Evolutionary conservation across 2,888 invertebrate species (phyloP).

Genomic region (Lampropteryx suffumata): DNA sequence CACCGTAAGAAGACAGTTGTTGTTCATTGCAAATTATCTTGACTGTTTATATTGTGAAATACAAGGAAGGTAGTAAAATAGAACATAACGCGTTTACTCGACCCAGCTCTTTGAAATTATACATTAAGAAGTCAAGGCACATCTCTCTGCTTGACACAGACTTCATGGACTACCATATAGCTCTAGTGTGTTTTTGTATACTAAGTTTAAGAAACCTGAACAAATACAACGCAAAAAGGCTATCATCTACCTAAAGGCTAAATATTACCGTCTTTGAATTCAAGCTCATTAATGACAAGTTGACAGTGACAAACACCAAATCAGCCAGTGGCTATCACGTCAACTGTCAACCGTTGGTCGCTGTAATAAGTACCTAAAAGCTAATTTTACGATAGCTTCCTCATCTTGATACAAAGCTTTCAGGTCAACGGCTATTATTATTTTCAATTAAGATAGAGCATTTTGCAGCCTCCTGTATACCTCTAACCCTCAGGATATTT

Average conservation of each 20-base stretch:
- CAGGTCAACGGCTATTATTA: slow-evolving; percentile 8
- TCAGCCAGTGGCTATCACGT: neutral
- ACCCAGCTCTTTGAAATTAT: too few species aligned
- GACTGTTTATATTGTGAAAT: slow-evolving; percentile 13
- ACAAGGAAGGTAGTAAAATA: slow-evolving; percentile 11
- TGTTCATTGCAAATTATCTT: slow-evolving; percentile 18
- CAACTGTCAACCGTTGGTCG: neutral
- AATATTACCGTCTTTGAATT: too few species aligned
- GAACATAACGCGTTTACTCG: slow-evolving; percentile 5
- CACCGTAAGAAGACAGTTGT: slow-evolving; percentile 24
- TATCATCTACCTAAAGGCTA: too few species aligned
- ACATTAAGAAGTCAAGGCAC: too few species aligned
- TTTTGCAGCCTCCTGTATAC: slow-evolving; percentile 7
- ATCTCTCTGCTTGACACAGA: too few species aligned
- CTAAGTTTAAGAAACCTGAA: too few species aligned
- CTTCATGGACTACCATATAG: too few species aligned
- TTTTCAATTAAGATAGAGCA: slow-evolving; percentile 20
- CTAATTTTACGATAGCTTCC: slow-evolving; percentile 4
- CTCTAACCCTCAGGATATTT: slow-evolving; percentile 7
- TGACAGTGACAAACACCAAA: neutral
- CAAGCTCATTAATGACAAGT: too few species aligned
- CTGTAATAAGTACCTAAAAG: neutral
- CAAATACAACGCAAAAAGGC: too few species aligned
- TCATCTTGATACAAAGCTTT: slow-evolving; percentile 16
- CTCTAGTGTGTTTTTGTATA: too few species aligned